Percentiles rank a stretch among this genome's conserved stretches.
These are phyloP conservation scores for Anisognathus igniventris DNA, from an alignment of 2,797 vertebrate genomes.

Conservation along the genomic window DNA sequence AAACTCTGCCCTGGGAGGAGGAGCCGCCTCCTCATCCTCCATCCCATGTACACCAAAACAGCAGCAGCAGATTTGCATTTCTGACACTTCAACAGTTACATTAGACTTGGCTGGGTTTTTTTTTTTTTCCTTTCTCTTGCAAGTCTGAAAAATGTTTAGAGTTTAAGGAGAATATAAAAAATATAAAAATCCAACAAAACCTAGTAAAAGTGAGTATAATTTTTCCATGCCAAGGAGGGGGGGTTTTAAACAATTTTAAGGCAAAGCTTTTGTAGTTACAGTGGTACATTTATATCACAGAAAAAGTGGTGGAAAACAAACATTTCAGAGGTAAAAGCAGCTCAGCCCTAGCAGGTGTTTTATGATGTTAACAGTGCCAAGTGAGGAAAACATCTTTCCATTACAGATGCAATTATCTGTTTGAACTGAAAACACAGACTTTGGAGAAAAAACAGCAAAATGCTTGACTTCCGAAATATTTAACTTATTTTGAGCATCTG, in stretches of 20 bases:
- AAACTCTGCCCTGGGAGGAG: neutral
- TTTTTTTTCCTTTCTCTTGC: neutral
- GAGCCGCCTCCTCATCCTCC: neutral
- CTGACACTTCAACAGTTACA: neutral
- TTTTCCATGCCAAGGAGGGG: neutral
- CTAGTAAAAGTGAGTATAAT: neutral
- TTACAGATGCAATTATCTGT: neutral
- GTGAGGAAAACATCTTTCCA: neutral
- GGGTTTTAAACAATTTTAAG: neutral
- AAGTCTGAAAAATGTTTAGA: neutral
- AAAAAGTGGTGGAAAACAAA: neutral
- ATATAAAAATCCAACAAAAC: neutral
- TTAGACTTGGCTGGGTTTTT: neutral
- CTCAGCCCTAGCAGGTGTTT: constrained; percentile 34
- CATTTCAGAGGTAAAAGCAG: neutral
- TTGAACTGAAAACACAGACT: constrained; percentile 23
- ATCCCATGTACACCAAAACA: neutral
- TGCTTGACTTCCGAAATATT: constrained; percentile 23
- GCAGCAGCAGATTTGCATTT: neutral
- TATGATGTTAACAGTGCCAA: neutral
- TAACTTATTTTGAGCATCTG: constrained; percentile 28
- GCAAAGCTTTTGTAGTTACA: neutral
- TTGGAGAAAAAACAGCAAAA: neutral
- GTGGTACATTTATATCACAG: neutral
- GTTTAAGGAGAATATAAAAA: neutral